Conservation (phyloP, 2,797 vertebrate species). For the Semaprochilodus insignis region DNA sequence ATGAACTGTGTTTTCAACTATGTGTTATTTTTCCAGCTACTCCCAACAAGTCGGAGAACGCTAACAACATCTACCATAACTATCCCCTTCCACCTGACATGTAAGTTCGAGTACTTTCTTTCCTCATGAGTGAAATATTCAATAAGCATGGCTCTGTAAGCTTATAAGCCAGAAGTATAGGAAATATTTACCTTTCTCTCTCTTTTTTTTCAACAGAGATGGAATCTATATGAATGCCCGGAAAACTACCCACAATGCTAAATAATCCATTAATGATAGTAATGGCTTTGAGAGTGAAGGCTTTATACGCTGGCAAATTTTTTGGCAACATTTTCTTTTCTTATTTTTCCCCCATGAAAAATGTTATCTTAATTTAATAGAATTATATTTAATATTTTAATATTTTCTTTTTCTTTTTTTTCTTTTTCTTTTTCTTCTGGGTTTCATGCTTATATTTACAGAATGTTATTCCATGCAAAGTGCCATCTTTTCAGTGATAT, state of each 20-base stretch:
- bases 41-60: neutral
- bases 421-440: too few relatives aligned
- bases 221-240: neutral
- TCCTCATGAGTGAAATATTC: neutral
- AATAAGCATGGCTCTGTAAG: neutral
- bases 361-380: too few relatives aligned
- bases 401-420: too few relatives aligned
- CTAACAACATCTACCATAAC: neutral
- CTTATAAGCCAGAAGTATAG: neutral
- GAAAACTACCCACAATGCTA: neutral
- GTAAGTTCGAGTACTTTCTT: neutral
- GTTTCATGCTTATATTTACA: too few relatives aligned
- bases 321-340: neutral
- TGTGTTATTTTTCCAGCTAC: neutral
- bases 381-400: too few relatives aligned
- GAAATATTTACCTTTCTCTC: neutral
- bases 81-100: neutral
- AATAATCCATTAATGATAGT: neutral
- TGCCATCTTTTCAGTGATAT: too few relatives aligned
- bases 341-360: too few relatives aligned
- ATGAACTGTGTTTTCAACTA: neutral
- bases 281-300: neutral
- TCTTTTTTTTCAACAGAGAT: neutral
- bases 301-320: neutral
- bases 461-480: too few relatives aligned